A percentile compares a stretch with the other conserved stretches of the same genome.
These are phyloP conservation scores for Tolmerus cingulatus DNA, from an alignment of 2,888 invertebrate genomes.

Conservation along the genomic window DNA sequence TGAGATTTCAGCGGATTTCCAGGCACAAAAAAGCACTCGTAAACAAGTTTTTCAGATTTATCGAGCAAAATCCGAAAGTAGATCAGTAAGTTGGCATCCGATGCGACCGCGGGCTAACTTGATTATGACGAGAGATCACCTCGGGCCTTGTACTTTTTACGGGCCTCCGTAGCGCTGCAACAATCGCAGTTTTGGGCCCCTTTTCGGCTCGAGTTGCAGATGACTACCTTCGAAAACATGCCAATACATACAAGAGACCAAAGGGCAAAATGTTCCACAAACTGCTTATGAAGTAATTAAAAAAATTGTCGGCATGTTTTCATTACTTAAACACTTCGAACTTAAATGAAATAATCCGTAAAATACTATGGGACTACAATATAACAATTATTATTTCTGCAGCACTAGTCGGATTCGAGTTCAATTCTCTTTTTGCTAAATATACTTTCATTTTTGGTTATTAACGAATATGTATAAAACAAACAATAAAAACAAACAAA, in stretches of 20 bases:
- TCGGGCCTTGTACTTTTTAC: background rate
- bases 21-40: background rate
- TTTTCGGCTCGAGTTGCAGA: background rate
- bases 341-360: too few species aligned
- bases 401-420: too few species aligned
- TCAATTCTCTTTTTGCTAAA: too few species aligned
- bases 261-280: background rate
- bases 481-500: too few species aligned
- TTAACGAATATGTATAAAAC: too few species aligned
- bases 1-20: background rate
- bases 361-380: too few species aligned
- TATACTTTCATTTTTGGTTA: too few species aligned
- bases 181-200: background rate
- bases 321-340: background rate
- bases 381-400: too few species aligned
- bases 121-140: background rate
- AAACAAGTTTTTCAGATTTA: background rate
- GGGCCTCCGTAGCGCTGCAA: background rate
- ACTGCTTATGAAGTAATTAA: too few species aligned
- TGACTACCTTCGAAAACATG: background rate
- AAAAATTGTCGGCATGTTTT: background rate
- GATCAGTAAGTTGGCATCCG: background rate
- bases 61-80: background rate
- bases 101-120: background rate
- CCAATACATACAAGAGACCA: background rate